Evolutionary conservation across 2,888 invertebrate species (phyloP), one percentile per base, ranked within the genome.

Genomic region (Acleris sparsana): DNA sequence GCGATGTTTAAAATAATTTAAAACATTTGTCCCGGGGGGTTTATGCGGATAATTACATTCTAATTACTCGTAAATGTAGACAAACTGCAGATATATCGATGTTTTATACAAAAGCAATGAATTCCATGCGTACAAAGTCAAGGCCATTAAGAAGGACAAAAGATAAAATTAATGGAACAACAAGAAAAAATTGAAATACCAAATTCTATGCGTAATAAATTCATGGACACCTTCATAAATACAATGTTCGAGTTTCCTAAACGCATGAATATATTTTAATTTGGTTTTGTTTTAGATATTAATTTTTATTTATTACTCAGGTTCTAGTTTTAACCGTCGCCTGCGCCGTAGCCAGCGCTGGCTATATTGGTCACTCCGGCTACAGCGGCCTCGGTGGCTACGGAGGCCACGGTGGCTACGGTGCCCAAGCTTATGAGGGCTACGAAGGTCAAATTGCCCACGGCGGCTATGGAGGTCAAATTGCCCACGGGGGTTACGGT

Each of bases 341-440:
- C 43, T 86, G 84, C 69, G 84, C 83, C 1, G 82, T 72, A 2
- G 85, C 79, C 48, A 83, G 75, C 44, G 87, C 87, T 7, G 73
- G 74, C 53, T 69, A 76, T 59, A 75, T 63, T 1, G 76, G 77
- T n/a, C 75, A 74, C 53, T 76, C 44, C 2, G 72, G 72, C 25
- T 71, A 74, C 48, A 72, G 68, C 16, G 68, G 72, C 73, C 39
- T 60, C 44, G 72, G 71, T 5, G 75, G 73, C n/a, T 63, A 83
- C 74, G 75, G 62, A 18, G 70, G 74, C 39, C 55, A 64, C 39
- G 72, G 53, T 1, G 72, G 69, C 6, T 65, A 70, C 33, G 71
- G 62, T 5, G 69, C 70, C n/a, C 61, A 63, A 16, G 70, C 71
- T 13, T 67, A 63, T n/a, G 70, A 64, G 7, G 72, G 73, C 20